Conservation (phyloP, 2,113 vertebrate species). For the Catharus bicknelli region DNA sequence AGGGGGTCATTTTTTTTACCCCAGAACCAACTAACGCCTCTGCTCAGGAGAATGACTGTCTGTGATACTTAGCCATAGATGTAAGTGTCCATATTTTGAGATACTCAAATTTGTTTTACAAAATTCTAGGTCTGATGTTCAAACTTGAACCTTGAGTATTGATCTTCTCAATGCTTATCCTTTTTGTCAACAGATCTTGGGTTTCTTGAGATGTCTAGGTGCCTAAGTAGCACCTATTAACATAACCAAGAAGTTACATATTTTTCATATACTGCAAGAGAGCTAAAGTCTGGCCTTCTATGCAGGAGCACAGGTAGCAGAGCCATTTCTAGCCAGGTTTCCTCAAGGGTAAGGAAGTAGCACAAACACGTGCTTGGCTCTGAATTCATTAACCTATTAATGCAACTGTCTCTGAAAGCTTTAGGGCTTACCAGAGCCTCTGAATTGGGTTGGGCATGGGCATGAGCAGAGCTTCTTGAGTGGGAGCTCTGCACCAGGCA, state of each 20-base stretch:
- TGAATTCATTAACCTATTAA: not conserved
- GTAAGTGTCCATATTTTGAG: not conserved
- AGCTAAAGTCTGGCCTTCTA: not conserved
- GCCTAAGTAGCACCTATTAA: not conserved
- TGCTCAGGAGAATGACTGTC: not conserved
- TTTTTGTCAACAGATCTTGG: not conserved
- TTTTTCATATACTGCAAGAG: not conserved
- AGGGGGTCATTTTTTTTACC: not conserved
- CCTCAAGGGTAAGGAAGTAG: not conserved
- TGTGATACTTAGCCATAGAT: not conserved
- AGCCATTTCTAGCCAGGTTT: not conserved
- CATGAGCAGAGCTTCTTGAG: not conserved
- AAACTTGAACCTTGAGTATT: not conserved
- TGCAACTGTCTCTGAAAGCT: not conserved
- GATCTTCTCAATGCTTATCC: not conserved
- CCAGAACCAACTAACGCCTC: not conserved
- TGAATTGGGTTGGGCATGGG: not conserved
- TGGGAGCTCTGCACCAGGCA: not conserved
- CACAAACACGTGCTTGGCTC: not conserved
- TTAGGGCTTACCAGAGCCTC: not conserved
- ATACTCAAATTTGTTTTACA: not conserved
- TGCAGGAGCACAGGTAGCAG: accelerated
- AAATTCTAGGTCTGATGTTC: not conserved
- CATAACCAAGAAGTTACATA: not conserved
- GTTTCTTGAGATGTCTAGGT: not conserved